Evolutionary conservation across 2,888 invertebrate species (phyloP).

Genomic region (Yponomeuta malinellus): DNA sequence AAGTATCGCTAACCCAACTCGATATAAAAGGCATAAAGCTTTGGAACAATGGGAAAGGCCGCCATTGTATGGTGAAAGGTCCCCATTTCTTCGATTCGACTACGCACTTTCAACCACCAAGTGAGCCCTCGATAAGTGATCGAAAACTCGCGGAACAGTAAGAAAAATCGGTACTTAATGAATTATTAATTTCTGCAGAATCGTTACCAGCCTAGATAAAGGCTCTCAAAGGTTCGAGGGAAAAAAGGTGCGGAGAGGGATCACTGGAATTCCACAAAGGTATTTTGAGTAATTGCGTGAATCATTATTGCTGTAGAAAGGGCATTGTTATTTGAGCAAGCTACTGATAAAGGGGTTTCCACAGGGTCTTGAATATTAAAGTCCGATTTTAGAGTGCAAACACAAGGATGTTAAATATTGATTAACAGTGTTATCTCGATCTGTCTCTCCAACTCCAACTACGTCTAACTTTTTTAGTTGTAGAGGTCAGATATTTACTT

Average conservation of each 20-base stretch:
- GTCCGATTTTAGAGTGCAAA: neutral
- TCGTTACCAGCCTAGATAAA: neutral
- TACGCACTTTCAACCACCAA: neutral
- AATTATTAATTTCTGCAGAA: neutral
- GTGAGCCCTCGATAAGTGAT: neutral
- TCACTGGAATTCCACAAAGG: neutral
- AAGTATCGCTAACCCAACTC: conserved; percentile 5
- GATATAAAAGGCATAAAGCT: conserved; percentile 11
- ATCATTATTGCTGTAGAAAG: neutral
- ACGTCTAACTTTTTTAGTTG: too few species aligned
- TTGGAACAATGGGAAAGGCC: conserved; percentile 36
- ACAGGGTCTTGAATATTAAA: neutral
- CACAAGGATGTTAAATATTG: neutral
- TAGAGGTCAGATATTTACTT: too few species aligned
- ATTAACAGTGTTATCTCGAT: neutral
- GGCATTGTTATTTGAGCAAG: neutral
- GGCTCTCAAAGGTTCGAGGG: neutral
- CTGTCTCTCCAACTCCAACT: too few species aligned
- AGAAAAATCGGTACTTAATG: neutral
- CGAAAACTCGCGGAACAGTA: neutral
- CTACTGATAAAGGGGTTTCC: neutral
- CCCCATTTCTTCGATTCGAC: conserved; percentile 20
- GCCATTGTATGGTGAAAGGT: conserved; percentile 32
- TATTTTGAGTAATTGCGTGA: neutral
- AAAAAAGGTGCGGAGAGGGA: neutral